Base-by-base conservation (phyloP, 2,113 vertebrate species). In the Sceloporus undulatus region DNA sequence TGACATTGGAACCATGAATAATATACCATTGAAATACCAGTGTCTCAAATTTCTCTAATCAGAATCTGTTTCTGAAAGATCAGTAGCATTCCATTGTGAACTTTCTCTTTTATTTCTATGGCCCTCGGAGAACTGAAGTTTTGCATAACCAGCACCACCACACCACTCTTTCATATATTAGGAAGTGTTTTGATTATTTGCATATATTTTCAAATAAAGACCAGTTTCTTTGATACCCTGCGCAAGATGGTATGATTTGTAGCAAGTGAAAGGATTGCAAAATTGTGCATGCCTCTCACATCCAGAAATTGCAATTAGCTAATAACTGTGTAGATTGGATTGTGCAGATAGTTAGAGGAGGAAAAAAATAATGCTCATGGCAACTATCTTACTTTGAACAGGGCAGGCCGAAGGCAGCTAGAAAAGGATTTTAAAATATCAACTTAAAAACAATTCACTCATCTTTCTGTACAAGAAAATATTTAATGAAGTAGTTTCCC, bases 41-140 rank as follows among this genome's bases (percentile, higher is more conserved):
- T 16, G 34, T 62, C 18, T 81, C 56, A 81, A 9, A 18, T 82
- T 82, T 82, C 59, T 82, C 34, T 66, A 66, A 40, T 82, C 80
- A 82, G 59, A 42, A 66, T 42, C 34, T 80, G 8, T 66, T 66
- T 66, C 80, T 66, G 80, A 66, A 82, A 66, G 80, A 82, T 82
- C 34, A 66, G 14, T 82, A 66, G 9, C 34, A 66, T 66, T n/a
- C 8, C 19, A 25, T 40, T 40, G 59, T 66, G 59, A 82, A 65
- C 59, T 40, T 82, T 38, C 34, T 81, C 29, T 81, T 81, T 81
- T 81, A 62, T 82, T 34, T 40, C 78, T 14, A 59, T 21, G 54
- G 77, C 2, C 25, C 3, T 62, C 11, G 38, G 79, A 62, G 56
- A 82, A 66, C 34, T 65, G 34, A 82, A 25, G 21, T 19, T 23